Percentiles rank a stretch among this genome's conserved stretches.
These are phyloP conservation scores for Pemphredon lugubris DNA, from an alignment of 2,888 invertebrate genomes.

Conservation along the genomic window DNA sequence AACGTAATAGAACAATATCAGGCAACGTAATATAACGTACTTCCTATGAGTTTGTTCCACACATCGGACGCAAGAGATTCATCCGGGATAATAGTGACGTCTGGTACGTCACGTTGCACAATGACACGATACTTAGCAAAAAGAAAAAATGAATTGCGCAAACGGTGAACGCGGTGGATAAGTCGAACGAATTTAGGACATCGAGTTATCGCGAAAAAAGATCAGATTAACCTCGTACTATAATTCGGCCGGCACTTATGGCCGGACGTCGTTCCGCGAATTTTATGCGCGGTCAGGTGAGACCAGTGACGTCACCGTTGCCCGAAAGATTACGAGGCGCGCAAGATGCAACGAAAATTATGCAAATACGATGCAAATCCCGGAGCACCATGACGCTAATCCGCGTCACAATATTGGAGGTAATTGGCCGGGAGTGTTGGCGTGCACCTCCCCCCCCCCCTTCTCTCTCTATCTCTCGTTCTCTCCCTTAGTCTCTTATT, in stretches of 20 bases:
- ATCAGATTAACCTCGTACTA: neutral
- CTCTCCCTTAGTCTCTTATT: constrained; percentile 10
- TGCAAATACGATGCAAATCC: constrained; percentile 80
- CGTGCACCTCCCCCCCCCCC: constrained; percentile 61
- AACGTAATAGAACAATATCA: too few species aligned
- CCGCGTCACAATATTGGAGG: constrained; percentile 80
- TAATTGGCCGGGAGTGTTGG: constrained; percentile 76
- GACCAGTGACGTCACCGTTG: constrained; percentile 66
- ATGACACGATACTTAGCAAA: neutral
- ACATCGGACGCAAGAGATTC: too few species aligned
- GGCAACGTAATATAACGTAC: too few species aligned
- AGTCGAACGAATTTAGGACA: constrained; percentile 1
- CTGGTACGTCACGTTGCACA: neutral
- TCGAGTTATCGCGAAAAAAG: constrained; percentile 4
- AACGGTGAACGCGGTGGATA: neutral
- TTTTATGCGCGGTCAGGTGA: constrained; percentile 47
- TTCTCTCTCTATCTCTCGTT: constrained; percentile 18
- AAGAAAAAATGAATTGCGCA: constrained; percentile 14
- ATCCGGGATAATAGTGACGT: too few species aligned
- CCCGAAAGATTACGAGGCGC: constrained; percentile 65
- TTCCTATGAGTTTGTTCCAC: too few species aligned
- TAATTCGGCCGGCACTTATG: constrained; percentile 3
- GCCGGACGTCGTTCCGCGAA: constrained; percentile 29
- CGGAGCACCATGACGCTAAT: constrained; percentile 76
- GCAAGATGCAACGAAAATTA: constrained; percentile 78